Base-by-base conservation (phyloP, 2,113 vertebrate species). In the Sciurus niger region DNA sequence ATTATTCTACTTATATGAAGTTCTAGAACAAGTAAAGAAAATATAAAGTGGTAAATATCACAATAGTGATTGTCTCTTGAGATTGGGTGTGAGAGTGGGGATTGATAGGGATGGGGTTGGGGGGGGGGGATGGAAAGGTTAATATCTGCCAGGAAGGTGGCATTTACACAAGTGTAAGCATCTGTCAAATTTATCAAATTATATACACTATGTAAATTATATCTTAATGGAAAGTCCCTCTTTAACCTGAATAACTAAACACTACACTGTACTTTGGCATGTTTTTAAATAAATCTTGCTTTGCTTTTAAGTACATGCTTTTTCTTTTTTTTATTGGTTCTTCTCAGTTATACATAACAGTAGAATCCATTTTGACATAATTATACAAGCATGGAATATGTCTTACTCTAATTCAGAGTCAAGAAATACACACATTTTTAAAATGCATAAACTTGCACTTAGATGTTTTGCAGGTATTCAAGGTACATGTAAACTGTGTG, bases 251-350 rank as follows among this genome's bases (percentile, higher is more conserved):
- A 91, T 48, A 89, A 65, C 83, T 73, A 73, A 28, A 37, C 12
- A 53, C 20, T 8, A 89, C 25, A 28, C 18, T 53, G 12, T 53
- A 93, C 72, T 94, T 93, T 84, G 65, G 30, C 65, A 46, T 74
- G 18, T 78, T 89, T 97, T 65, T 89, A 93, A 96, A 74, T 58
- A 94, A 92, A 90, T 53, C 6, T 58, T 88, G 20, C 48, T 78
- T 93, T 84, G 40, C n/a, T 58, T 84, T 90, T 80, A 88, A 95
- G 43, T 72, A 76, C 2, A 13, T 46, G 12, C 13, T 40, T 67
- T 55, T 55, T 55, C 17, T 55, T 55, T 55, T 18, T 55, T 55
- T 55, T 55, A 18, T 18, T 55, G 55, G 6, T 55, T 20, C 55
- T 55, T 55, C 18, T 20, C 55, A 55, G 55, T 18, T 55, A 55